Conservation (phyloP, 2,888 invertebrate genomes). For the Melanargia galathea region DNA sequence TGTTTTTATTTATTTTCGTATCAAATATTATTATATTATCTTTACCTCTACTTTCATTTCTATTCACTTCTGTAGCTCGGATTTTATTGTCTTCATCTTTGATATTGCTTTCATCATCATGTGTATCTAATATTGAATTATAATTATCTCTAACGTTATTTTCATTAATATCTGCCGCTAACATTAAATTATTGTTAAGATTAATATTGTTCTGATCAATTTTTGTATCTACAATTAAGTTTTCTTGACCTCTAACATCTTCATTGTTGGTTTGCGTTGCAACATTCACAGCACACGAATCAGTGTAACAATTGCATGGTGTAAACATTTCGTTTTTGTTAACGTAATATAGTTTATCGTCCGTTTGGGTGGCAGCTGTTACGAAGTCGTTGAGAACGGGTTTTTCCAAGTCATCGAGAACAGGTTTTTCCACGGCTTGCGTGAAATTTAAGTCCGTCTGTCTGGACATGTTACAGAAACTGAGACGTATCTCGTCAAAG, state of each 20-base stretch:
- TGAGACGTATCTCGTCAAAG: conserved; percentile 72
- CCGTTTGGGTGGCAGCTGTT: conserved; percentile 53
- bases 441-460: conserved; percentile 47
- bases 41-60: not conserved
- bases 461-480: conserved; percentile 62
- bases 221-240: not conserved
- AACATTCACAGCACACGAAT: conserved; percentile 17
- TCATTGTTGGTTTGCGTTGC: conserved; percentile 34
- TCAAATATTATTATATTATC: not conserved
- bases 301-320: conserved; percentile 17
- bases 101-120: not conserved
- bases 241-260: not conserved
- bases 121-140: not conserved
- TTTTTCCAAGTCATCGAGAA: too few species aligned
- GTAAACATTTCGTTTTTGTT: conserved; percentile 11
- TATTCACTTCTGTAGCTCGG: not conserved
- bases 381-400: conserved; percentile 42
- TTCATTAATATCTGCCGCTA: not conserved
- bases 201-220: not conserved
- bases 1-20: not conserved
- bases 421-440: conserved; percentile 43
- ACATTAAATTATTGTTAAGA: not conserved
- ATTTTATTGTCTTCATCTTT: not conserved
- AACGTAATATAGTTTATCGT: conserved; percentile 32
- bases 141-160: not conserved